Conservation (phyloP, 2,888 invertebrate genomes). For the Quadriops clusia region DNA sequence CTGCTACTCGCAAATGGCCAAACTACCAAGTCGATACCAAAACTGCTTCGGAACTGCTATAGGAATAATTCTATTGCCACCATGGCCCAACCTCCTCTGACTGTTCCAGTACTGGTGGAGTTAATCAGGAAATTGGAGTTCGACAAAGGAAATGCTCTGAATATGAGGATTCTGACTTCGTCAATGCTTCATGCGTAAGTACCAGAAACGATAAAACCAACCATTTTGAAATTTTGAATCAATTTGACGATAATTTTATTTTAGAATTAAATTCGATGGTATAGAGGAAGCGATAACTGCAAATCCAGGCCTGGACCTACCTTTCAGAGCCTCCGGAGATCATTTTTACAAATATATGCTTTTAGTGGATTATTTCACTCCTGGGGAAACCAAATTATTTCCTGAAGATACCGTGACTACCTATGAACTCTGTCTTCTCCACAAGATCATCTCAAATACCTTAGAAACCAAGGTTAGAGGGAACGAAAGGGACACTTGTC, state of each 20-base stretch:
- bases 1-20: slow-evolving; percentile 4
- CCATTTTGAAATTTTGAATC: too few relatives aligned
- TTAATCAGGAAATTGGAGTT: slow-evolving; percentile 50
- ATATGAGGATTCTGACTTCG: slow-evolving; percentile 44
- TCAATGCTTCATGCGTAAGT: slow-evolving; percentile 46
- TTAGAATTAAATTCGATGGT: slow-evolving; percentile 50
- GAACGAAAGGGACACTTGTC: slow-evolving; percentile 44
- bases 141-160: slow-evolving; percentile 37
- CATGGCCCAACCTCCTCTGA: slow-evolving; percentile 41
- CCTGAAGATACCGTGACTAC: slow-evolving; percentile 30
- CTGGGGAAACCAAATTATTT: slow-evolving; percentile 33
- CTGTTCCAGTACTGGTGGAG: slow-evolving; percentile 47
- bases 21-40: slow-evolving; percentile 12
- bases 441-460: slow-evolving; percentile 47
- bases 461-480: slow-evolving; percentile 48
- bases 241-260: too few relatives aligned
- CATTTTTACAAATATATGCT: slow-evolving; percentile 49
- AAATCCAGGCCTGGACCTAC: slow-evolving; percentile 42
- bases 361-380: slow-evolving; percentile 46
- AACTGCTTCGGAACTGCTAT: slow-evolving; percentile 13
- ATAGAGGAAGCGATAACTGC: slow-evolving; percentile 41
- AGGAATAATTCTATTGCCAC: slow-evolving; percentile 10
- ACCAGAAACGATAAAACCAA: not conserved
- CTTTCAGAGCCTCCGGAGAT: slow-evolving; percentile 46
- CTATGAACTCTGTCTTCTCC: slow-evolving; percentile 41